A percentile compares a stretch with the other conserved stretches of the same genome.
These are phyloP conservation scores for Procavia capensis DNA, from an alignment of 2,113 vertebrate species.

Conservation along the genomic window DNA sequence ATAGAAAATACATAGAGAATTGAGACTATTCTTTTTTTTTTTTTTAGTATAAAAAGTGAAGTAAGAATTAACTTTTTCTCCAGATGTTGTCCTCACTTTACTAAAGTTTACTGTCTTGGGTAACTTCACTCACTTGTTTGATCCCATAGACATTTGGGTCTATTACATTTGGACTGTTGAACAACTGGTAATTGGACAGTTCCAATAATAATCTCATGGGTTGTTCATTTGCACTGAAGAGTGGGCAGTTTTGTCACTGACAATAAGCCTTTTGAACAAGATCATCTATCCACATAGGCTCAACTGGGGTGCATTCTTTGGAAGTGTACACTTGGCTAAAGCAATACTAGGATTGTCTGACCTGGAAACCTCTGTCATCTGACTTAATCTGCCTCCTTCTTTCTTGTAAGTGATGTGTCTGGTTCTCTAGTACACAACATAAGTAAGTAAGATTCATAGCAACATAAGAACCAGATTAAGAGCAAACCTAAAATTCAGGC, in stretches of 20 bases:
- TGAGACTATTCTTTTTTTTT: not conserved
- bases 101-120: not conserved
- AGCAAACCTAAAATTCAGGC: slow-evolving; percentile 14
- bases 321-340: not conserved
- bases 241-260: not conserved
- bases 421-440: not conserved
- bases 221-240: not conserved
- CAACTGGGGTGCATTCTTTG: not conserved
- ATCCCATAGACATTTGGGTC: no score
- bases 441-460: not conserved
- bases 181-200: not conserved
- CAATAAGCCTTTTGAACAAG: not conserved
- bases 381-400: not conserved
- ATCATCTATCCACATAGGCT: not conserved
- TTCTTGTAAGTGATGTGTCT: not conserved
- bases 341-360: not conserved
- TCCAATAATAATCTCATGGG: not conserved
- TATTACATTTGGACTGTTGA: not conserved
- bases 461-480: not conserved
- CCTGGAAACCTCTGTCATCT: not conserved
- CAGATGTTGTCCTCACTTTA: not conserved
- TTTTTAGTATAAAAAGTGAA: not conserved
- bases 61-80: not conserved
- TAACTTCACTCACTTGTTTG: not conserved
- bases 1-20: not conserved